Evolutionary conservation across 2,113 vertebrate genomes (phyloP), one percentile per base, ranked within the genome.

Genomic region (Oncorhynchus gorbuscha): DNA sequence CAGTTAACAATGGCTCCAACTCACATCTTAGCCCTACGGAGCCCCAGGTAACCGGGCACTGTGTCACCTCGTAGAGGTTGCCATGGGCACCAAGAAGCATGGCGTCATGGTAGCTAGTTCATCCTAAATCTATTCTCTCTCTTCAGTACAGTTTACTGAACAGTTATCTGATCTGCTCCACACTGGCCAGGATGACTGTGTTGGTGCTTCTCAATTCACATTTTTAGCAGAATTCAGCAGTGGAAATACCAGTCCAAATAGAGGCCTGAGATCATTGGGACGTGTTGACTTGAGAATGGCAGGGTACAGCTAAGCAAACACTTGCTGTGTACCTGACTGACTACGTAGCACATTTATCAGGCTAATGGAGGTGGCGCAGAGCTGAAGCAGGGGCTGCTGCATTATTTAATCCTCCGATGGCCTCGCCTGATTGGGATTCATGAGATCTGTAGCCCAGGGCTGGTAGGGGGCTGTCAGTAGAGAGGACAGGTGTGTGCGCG

Each of bases 331-430:
- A 20, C 30, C 18, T 11, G 20, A 67, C 48, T 55, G 75, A 73
- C 69, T 59, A 66, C 22, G 45, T 39, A 72, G 66, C 26, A 45
- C 78, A 80, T 87, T 85, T 84, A 82, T 87, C 84, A 82, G 59
- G 30, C 71, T 76, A 83, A 83, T 83, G 81, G 76, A 77, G 51
- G 16, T 55, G 16, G 51, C 16, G 51, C 51, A 55, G 8, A 11
- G 77, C 76, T 32, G 55, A 58, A 67, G 71, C 35, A 59, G 64
- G 55, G 69, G 65, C 69, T 69, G 67, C 74, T 82, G 83, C 83
- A 85, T 87, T 82, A 87, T 85, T 85, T 79, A 85, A 79, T 71
- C 62, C 66, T 69, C 80, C 78, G 83, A 87, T 81, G 81, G 77
- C 73, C 71, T 65, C 2, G 75, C 67, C 81, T 83, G 85, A 85